Conservation (phyloP, 2,113 vertebrate genomes). For the Andinoacara biseriatus region DNA sequence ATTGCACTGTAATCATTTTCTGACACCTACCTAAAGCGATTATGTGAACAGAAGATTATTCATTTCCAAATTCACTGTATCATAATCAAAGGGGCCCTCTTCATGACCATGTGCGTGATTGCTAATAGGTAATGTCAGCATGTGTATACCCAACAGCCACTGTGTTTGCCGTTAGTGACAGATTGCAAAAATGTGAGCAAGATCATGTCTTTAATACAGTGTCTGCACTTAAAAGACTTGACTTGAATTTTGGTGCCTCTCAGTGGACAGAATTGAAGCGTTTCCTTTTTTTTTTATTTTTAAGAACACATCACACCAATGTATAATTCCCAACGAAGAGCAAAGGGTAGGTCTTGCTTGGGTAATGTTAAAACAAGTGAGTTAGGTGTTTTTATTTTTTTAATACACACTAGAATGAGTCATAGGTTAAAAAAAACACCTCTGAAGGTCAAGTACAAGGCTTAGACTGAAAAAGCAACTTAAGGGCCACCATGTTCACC, state of each 20-base stretch:
- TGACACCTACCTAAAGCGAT: too few relatives aligned
- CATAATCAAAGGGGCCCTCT: too few relatives aligned
- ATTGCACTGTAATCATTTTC: too few relatives aligned
- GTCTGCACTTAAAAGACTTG: background rate
- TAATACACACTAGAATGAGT: too few relatives aligned
- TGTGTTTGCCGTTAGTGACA: background rate
- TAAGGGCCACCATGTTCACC: background rate
- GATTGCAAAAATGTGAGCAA: background rate
- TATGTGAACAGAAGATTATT: too few relatives aligned
- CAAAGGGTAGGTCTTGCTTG: background rate
- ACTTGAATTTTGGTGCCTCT: background rate
- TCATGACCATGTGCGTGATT: background rate
- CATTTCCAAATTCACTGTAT: too few relatives aligned
- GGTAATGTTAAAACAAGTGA: background rate
- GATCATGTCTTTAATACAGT: background rate
- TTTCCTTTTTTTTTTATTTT: too few relatives aligned
- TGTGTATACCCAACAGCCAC: background rate
- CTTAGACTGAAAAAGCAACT: too few relatives aligned
- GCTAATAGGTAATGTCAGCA: background rate
- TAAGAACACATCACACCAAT: background rate
- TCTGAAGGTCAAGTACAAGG: too few relatives aligned
- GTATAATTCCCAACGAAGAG: background rate
- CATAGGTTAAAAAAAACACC: too few relatives aligned
- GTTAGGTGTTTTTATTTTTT: too few relatives aligned
- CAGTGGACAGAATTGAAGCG: background rate